These are phyloP conservation scores for Hyla sarda DNA, from an alignment of 2,113 vertebrate species.

Conservation along the genomic window DNA sequence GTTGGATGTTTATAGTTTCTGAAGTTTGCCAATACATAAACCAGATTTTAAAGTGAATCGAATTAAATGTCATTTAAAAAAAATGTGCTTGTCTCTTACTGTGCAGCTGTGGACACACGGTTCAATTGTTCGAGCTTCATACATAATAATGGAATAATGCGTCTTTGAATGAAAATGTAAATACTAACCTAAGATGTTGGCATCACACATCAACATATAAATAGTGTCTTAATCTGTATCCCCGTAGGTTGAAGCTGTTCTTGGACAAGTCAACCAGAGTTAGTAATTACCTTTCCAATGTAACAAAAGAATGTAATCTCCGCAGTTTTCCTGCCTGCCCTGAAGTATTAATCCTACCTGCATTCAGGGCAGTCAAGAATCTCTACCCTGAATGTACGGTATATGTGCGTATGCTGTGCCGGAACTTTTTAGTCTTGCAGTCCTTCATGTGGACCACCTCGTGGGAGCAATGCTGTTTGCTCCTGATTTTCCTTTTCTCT, in stretches of 20 bases:
- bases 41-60: background rate
- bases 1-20: background rate
- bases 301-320: slow-evolving; percentile 3
- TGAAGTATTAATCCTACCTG: background rate
- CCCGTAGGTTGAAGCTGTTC: background rate
- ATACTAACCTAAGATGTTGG: background rate
- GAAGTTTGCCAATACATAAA: background rate
- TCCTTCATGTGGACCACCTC: background rate
- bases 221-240: background rate
- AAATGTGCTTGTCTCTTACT: background rate
- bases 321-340: too few relatives aligned
- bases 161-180: slow-evolving; percentile 8
- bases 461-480: background rate
- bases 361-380: background rate
- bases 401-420: background rate
- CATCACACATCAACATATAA: slow-evolving; percentile 1
- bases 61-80: background rate
- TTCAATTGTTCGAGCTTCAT: background rate
- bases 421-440: background rate
- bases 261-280: background rate
- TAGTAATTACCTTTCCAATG: background rate
- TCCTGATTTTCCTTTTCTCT: background rate
- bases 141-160: slow-evolving; percentile 3
- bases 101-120: background rate
- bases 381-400: background rate